Evolutionary conservation across 2,797 vertebrate species (phyloP), one percentile per base, ranked within the genome.

Genomic region (Bovichtus diacanthus): DNA sequence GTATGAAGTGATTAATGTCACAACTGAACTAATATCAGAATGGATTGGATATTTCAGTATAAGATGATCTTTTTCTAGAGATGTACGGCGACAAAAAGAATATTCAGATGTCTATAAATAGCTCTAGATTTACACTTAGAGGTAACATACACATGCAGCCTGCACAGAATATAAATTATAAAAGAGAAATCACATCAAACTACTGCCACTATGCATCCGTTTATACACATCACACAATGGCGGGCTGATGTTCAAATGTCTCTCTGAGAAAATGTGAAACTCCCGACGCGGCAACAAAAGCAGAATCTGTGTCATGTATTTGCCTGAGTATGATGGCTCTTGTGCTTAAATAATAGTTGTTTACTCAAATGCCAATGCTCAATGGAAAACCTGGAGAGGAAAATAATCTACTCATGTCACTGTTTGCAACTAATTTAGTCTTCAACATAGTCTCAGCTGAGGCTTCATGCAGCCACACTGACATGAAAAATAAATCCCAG

Each of bases 1-100:
- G 59, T 50, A 53, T 41, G 23, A 39, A 41, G 72, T 84, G 80
- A 84, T 84, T 85, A 64, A 89, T 90, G 73, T 74, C 70, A 61
- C 13, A 77, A 72, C 51, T 53, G 44, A 46, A 19, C 27, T 74
- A 59, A 54, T 53, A 58, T 86, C 58, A 66, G 49, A 76, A 85
- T 77, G 43, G 72, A 84, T 70, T 50, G 80, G 49, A 78, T 70
- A 39, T 80, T 81, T 81, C 84, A 56, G 18, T n/a, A 39, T 47
- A 65, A 70, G 36, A 39, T 41, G 54, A 74, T 77, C 19, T 51
- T 60, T n/a, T 73, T 70, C 59, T 21, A 12, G 38, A 74, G 39
- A 74, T 74, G 70, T 55, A 55, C 61, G 49, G 62, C 62, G 43
- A 39, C 59, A 46, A 61, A 81, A 65, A 38, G 61, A 78, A 85